A percentile compares a stretch with the other conserved stretches of the same genome.
These are phyloP conservation scores for Bovichtus variegatus DNA, from an alignment of 2,797 vertebrate genomes.

Conservation along the genomic window DNA sequence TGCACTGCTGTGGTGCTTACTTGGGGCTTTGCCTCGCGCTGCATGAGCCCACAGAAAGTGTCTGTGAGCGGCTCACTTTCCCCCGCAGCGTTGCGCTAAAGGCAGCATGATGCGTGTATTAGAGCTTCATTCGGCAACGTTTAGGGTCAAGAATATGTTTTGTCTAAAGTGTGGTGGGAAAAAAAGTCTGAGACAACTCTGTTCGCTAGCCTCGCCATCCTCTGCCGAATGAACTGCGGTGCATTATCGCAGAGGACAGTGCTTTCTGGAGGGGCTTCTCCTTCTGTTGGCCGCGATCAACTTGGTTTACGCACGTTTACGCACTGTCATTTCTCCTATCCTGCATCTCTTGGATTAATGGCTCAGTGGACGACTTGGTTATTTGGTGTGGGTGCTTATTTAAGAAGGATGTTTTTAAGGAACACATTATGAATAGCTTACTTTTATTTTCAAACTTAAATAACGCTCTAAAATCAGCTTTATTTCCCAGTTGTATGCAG, in stretches of 20 bases:
- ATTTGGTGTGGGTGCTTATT: neutral
- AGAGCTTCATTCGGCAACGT: conserved; percentile 27
- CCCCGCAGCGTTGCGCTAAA: conserved; percentile 60
- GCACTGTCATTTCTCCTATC: conserved; percentile 34
- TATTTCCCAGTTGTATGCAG: neutral
- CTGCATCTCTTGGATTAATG: neutral
- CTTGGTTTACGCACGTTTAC: conserved; percentile 62
- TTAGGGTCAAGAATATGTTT: conserved; percentile 24
- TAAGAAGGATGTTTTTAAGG: neutral
- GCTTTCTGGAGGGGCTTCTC: conserved; percentile 40
- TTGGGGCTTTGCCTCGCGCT: conserved; percentile 42
- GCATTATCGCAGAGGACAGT: conserved; percentile 64
- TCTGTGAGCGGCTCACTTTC: conserved; percentile 41
- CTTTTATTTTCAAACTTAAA: conserved; percentile 42
- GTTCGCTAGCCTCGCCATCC: conserved; percentile 7
- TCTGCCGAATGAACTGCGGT: conserved; percentile 53
- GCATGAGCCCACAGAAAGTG: conserved; percentile 57
- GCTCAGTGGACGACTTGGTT: conserved; percentile 1
- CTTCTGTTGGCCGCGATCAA: conserved; percentile 47
- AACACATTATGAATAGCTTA: neutral
- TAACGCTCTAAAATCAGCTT: neutral
- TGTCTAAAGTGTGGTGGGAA: neutral
- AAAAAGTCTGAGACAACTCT: conserved; percentile 62
- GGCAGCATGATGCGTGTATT: conserved; percentile 40
- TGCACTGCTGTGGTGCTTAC: conserved; percentile 72